Base-by-base conservation (phyloP, 2,888 invertebrate genomes). In the Adelognathus sp. region DNA sequence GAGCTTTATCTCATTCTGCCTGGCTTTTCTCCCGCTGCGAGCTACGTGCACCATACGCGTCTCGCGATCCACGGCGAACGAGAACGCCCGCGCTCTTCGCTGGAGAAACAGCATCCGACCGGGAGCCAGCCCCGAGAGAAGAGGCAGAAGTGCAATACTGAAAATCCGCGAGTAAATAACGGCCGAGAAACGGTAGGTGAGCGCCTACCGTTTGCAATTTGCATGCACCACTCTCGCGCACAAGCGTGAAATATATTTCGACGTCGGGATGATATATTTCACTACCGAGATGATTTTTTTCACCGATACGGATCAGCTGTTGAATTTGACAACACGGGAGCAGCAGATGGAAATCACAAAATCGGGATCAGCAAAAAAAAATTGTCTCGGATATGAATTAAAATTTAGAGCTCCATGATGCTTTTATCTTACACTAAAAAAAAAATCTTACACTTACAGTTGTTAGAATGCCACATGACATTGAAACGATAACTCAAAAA, bases 151-250 rank as follows among this genome's bases (percentile, higher is more conserved):
- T 69, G 63, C 69, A 44, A 33, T 27, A n/a, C n/a, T n/a, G 39
- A 46, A 70, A 81, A 73, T 44, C 73, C 72, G 69, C 74, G 75
- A 80, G 81, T 78, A 81, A 81, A 81, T 82, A 80, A 82, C 81
- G 81, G 70, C 80, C 18, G 33, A 54, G 73, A 80, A 80, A 81
- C 82, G 74, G 82, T 82, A 81, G 80, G 80, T 78, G 75, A 76
- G 76, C 54, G 67, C 79, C 81, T 82, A 81, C 81, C 77, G 79
- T 80, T 81, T 75, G 79, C 66, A 79, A 82, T 82, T 82, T 81
- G 73, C 81, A 79, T 82, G 75, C 71, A 46, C 24, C 41, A 33
- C 61, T 76, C 56, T n/a, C n/a, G n/a, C n/a, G n/a, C n/a, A 70
- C 58, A 36, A n/a, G 21, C 36, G 69, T 18, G 61, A 73, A 67